Percentiles rank a stretch among this genome's conserved stretches.
phyloP scores from a whole-genome alignment of 1,140 invertebrate species.

The Neodiprion lecontei region DNA sequence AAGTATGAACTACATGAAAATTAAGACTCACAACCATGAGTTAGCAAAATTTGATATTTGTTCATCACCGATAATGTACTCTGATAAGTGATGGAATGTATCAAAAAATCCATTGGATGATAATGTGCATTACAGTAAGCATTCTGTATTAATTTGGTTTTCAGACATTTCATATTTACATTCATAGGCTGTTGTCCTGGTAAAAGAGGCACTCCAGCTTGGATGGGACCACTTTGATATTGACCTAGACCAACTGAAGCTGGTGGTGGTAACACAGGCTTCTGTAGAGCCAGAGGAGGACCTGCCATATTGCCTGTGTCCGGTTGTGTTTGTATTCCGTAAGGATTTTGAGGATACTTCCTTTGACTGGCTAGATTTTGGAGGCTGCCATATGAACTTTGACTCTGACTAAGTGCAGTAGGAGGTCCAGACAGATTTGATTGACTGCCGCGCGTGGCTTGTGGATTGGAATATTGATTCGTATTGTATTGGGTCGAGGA shows the following conservation, averaged over 20 bases:
- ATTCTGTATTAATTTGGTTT: no score
- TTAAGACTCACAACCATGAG: no score
- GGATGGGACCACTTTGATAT: background rate
- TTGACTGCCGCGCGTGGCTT: constrained; percentile 21
- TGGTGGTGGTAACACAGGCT: background rate
- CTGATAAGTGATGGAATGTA: no score
- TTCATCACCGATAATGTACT: no score
- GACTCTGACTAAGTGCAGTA: constrained; percentile 24
- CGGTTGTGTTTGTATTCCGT: constrained; percentile 30
- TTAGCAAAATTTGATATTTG: no score
- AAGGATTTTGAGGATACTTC: constrained; percentile 39
- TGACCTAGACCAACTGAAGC: constrained; percentile 6
- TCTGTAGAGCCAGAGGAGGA: constrained; percentile 9
- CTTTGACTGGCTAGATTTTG: constrained; percentile 46
- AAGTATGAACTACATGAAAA: no score
- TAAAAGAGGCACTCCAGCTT: constrained; percentile 34
- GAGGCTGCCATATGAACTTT: constrained; percentile 33
- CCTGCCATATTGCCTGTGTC: constrained; percentile 33
- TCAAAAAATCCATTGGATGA: no score
- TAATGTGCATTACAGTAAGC: no score
- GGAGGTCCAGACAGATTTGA: constrained; percentile 22
- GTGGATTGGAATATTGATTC: constrained; percentile 20
- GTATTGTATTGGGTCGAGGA: constrained; percentile 30
- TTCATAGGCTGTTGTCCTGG: constrained; percentile 38
- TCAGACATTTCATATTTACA: background rate